These are phyloP conservation scores for Euplagia quadripunctaria DNA, from an alignment of 2,888 invertebrate species.

Conservation along the genomic window DNA sequence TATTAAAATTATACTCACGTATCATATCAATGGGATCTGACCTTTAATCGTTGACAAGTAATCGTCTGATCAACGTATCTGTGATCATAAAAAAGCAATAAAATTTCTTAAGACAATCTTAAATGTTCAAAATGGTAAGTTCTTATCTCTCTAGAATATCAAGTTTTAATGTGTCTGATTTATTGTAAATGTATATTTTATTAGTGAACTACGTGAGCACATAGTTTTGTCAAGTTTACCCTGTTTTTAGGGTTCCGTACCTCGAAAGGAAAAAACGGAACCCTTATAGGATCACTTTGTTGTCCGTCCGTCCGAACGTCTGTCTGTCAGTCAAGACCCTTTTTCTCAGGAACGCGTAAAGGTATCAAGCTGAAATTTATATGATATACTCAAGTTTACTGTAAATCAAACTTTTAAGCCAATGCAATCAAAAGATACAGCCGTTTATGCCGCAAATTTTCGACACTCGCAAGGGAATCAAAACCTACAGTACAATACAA, in stretches of 20 bases:
- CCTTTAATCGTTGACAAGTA: conserved; percentile 36
- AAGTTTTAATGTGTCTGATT: conserved; percentile 57
- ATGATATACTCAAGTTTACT: no score
- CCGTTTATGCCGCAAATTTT: no score
- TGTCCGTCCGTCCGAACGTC: no score
- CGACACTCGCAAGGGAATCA: no score
- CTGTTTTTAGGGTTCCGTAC: not conserved
- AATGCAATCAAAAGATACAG: no score
- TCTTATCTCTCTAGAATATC: conserved; percentile 57
- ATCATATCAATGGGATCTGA: conserved; percentile 29
- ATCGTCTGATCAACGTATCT: conserved; percentile 39
- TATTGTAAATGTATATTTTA: conserved; percentile 57
- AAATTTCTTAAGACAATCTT: conserved; percentile 60
- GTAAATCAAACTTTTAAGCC: no score
- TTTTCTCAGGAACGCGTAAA: no score
- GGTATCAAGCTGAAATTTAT: no score
- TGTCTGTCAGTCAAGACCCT: no score
- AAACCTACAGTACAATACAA: no score
- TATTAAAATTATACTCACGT: conserved; percentile 51
- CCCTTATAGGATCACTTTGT: no score
- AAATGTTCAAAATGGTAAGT: conserved; percentile 44
- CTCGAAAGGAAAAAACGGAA: no score
- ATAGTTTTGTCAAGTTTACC: not conserved
- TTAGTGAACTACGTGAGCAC: conserved; percentile 50
- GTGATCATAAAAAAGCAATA: conserved; percentile 59